Evolutionary conservation across 2,888 invertebrate species (phyloP), one percentile per base, ranked within the genome.

Genomic region (Thysanoteuthis rhombus): DNA sequence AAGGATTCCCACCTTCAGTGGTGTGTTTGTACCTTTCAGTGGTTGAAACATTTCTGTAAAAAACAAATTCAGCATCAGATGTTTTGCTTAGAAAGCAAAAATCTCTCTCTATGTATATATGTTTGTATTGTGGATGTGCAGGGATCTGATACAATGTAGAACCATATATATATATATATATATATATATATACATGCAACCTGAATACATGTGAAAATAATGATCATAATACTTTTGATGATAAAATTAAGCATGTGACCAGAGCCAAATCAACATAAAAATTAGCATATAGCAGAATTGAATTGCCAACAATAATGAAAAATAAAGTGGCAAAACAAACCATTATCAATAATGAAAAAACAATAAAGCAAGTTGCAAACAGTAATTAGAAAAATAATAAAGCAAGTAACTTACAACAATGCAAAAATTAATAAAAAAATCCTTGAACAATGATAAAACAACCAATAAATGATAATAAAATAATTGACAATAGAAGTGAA

Each of bases 301-400:
- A 75, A 75, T n/a, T 36, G n/a, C 16, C n/a, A 19, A 36, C 16
- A 36, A 16, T 16, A 75, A 75, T 75, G 75, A 75, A 75, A 75
- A 16, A 19, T 1, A 75, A 75, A 75, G 12, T 58, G 32, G 8
- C 32, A 75, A 75, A 36, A n/a, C 19, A n/a, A n/a, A 36, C 2
- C 75, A n/a, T 75, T 75, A 75, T n/a, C 16, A 75, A 75, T 75
- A 75, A 75, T 0, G n/a, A 10, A n/a, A 75, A 75, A 75, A 75
- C 75, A 75, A 12, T 75, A 75, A 75, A 75, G 3, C n/a, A 36
- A 12, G 16, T 36, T 75, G 10, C n/a, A 36, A 75, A 75, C n/a
- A 75, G n/a, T 75, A 75, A 75, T 75, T n/a, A 75, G 75, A 75
- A 75, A 58, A 75, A 75, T 75, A 75, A 75, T 75, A 75, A 75